Percentiles rank a stretch among this genome's conserved stretches.
Conservation (phyloP, 1,140 invertebrate species). For the Anagrus nilaparvatae region DNA sequence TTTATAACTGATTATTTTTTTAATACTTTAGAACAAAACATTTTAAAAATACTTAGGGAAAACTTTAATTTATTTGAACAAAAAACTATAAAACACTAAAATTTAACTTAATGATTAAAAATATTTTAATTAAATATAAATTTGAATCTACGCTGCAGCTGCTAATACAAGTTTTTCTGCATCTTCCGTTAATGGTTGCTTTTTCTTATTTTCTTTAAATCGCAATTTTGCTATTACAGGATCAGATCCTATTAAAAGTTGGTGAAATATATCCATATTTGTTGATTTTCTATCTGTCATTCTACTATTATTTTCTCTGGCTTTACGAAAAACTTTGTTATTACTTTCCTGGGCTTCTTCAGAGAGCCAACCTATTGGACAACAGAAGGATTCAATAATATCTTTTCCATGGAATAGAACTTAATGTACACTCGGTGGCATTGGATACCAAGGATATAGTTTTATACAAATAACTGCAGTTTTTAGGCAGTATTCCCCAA, state of each 20-base stretch:
- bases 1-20: too few species aligned
- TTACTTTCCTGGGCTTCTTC: slow-evolving; percentile 7
- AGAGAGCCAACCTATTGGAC: slow-evolving; percentile 6
- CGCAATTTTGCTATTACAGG: background rate
- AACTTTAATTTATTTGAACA: too few species aligned
- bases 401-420: slow-evolving; percentile 23
- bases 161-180: slow-evolving; percentile 4
- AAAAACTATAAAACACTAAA: too few species aligned
- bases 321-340: slow-evolving; percentile 8
- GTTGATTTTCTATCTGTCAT: slow-evolving; percentile 2
- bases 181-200: background rate
- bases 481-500: slow-evolving; percentile 18
- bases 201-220: slow-evolving; percentile 4
- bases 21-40: too few species aligned
- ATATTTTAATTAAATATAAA: too few species aligned
- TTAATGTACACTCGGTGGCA: slow-evolving; percentile 29
- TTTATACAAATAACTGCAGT: slow-evolving; percentile 21
- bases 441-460: slow-evolving; percentile 25
- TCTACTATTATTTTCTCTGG: background rate
- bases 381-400: slow-evolving; percentile 2
- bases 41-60: too few species aligned
- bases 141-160: too few species aligned
- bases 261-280: slow-evolving; percentile 3
- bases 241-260: slow-evolving; percentile 4
- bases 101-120: too few species aligned